Evolutionary conservation across 2,797 vertebrate species (phyloP).

Genomic region (Parambassis ranga): DNA sequence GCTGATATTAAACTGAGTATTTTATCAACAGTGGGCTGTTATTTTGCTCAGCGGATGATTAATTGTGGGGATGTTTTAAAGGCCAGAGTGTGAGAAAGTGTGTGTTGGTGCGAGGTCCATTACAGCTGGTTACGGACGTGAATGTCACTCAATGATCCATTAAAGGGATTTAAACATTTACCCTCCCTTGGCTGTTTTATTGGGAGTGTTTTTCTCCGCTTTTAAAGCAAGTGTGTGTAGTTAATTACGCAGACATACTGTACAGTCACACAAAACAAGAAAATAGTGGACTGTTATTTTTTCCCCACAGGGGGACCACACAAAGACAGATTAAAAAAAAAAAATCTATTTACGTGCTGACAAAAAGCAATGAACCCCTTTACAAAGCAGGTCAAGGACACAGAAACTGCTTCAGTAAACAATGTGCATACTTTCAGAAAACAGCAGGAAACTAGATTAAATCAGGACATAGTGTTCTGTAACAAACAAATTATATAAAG

Average conservation of each 20-base stretch:
- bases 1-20: slow-evolving; percentile 21
- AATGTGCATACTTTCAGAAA: too few relatives aligned
- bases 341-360: too few relatives aligned
- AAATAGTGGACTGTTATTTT: too few relatives aligned
- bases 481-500: too few relatives aligned
- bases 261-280: too few relatives aligned
- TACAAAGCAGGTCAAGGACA: background rate
- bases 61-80: slow-evolving; percentile 14
- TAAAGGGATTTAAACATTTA: slow-evolving; percentile 30
- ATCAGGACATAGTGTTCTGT: background rate
- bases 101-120: slow-evolving; percentile 1
- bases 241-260: slow-evolving; percentile 21
- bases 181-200: slow-evolving; percentile 28
- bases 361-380: background rate
- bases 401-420: background rate
- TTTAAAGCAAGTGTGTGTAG: background rate
- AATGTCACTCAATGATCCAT: slow-evolving; percentile 16
- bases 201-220: slow-evolving; percentile 37
- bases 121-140: slow-evolving; percentile 9
- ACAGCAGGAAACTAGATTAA: too few relatives aligned
- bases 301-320: too few relatives aligned
- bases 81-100: slow-evolving; percentile 8
- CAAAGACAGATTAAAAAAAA: background rate
- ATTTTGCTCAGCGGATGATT: slow-evolving; percentile 30
- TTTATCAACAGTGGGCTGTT: slow-evolving; percentile 15